Percentiles rank a stretch among this genome's conserved stretches.
Conservation (phyloP, 2,888 invertebrate species). For the Abrostola triplasia region DNA sequence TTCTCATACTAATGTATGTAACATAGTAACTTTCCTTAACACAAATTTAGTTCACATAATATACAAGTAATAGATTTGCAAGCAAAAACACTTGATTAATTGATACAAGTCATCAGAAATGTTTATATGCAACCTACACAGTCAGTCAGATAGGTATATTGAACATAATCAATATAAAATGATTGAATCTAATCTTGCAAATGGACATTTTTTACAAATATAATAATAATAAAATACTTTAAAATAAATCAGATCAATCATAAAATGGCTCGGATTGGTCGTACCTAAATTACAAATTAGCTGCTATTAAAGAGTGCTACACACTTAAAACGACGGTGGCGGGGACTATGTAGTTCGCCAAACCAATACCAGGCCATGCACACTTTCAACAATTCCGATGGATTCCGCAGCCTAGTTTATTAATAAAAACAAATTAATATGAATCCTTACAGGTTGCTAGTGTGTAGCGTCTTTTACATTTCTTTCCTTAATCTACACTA, state of each 20-base stretch:
- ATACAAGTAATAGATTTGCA: too few relatives aligned
- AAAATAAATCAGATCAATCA: slow-evolving; percentile 59
- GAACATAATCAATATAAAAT: slow-evolving; percentile 35
- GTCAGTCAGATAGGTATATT: slow-evolving; percentile 16
- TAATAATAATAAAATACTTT: slow-evolving; percentile 51
- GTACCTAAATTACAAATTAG: slow-evolving; percentile 53
- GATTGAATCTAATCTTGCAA: slow-evolving; percentile 28
- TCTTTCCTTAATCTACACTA: slow-evolving; percentile 51
- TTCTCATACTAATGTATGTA: too few relatives aligned
- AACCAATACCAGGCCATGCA: too few relatives aligned
- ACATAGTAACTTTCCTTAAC: too few relatives aligned
- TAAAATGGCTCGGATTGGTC: slow-evolving; percentile 85
- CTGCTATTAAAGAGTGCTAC: slow-evolving; percentile 14
- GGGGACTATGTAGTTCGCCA: too few relatives aligned
- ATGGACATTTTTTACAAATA: slow-evolving; percentile 53
- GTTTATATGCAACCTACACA: too few relatives aligned
- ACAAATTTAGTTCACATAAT: too few relatives aligned
- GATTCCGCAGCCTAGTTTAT: not conserved
- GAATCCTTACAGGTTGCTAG: not conserved
- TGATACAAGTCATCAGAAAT: too few relatives aligned
- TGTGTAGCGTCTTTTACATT: slow-evolving; percentile 27
- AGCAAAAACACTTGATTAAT: too few relatives aligned
- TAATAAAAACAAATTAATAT: not conserved
- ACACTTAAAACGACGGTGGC: not conserved
- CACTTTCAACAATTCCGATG: too few relatives aligned